Evolutionary conservation across 2,113 vertebrate species (phyloP), one percentile per base, ranked within the genome.

Genomic region (Marmota monax): DNA sequence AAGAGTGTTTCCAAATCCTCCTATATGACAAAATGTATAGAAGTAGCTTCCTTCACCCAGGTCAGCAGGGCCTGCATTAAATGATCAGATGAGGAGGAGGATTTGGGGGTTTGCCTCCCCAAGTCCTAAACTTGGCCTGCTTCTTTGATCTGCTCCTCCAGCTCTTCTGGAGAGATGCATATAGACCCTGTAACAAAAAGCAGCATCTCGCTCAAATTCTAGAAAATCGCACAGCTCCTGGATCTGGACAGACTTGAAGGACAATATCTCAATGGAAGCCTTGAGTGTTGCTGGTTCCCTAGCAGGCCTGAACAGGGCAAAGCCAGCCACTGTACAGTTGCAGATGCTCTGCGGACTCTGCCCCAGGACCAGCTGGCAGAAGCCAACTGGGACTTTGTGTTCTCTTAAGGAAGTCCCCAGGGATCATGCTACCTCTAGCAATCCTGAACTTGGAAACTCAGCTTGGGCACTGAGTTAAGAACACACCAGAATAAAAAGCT

Each of bases 141-240:
- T 1, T 67, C 82, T 83, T 53, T 51, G n/a, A 58, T 29, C 56
- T 72, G 23, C 58, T 78, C 25, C 27, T 61, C 42, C 37, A 7
- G 58, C 45, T 85, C 67, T 77, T 85, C 67, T 77, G 63, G 69
- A 63, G 56, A 77, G 56, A 18, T 1, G 25, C 53, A 13, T 5
- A 10, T n/a, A 67, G 58, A 37, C 7, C n/a, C 32, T 17, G 53
- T n/a, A 2, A 29, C 8, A 5, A 61, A 51, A 65, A 17, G 39
- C 69, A 73, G 42, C 10, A 8, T 29, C 18, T 14, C 14, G 3
- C 63, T 58, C 61, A 61, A n/a, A 69, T 1, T 2, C 7, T 14
- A 22, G 9, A 23, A 69, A n/a, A 17, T 9, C 16, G 10, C 3
- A 1, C 0, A 4, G 79, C 51, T 74, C 61, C 61, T 2, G 4